Conservation (phyloP, 2,113 vertebrate species). For the Pomatostomus ruficeps region DNA sequence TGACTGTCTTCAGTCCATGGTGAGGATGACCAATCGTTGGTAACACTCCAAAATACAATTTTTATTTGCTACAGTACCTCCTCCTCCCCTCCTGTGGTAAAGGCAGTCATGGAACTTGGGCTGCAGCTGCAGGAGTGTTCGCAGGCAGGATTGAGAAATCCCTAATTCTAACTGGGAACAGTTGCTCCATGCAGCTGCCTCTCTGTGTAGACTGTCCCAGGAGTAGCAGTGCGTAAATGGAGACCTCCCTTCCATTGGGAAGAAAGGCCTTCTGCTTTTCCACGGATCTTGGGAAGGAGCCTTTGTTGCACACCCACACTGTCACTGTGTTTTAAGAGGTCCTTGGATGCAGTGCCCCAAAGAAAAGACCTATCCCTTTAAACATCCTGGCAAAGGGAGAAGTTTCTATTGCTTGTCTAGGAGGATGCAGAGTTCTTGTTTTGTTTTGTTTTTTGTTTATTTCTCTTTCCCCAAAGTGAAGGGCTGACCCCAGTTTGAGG, state of each 20-base stretch:
- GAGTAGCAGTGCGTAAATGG: neutral
- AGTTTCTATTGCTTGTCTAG: neutral
- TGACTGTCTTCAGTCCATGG: neutral
- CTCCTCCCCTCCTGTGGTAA: neutral
- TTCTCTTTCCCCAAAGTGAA: neutral
- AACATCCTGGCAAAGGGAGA: neutral
- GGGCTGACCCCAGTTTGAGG: neutral
- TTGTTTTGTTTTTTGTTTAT: neutral
- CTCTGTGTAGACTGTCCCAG: neutral
- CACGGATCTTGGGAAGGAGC: neutral
- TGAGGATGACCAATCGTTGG: neutral
- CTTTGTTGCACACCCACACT: neutral
- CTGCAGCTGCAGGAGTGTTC: neutral
- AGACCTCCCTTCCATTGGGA: neutral
- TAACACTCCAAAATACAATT: neutral
- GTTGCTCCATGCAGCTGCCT: neutral
- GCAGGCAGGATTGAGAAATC: neutral
- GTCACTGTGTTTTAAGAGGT: neutral
- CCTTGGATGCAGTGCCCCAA: neutral
- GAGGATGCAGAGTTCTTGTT: neutral
- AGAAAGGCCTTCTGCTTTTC: neutral
- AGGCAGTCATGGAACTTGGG: neutral
- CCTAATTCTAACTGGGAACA: neutral
- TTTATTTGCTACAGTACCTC: neutral
- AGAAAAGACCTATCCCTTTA: neutral